Conservation (phyloP, 2,797 vertebrate genomes). For the Chrysocyon brachyurus region DNA sequence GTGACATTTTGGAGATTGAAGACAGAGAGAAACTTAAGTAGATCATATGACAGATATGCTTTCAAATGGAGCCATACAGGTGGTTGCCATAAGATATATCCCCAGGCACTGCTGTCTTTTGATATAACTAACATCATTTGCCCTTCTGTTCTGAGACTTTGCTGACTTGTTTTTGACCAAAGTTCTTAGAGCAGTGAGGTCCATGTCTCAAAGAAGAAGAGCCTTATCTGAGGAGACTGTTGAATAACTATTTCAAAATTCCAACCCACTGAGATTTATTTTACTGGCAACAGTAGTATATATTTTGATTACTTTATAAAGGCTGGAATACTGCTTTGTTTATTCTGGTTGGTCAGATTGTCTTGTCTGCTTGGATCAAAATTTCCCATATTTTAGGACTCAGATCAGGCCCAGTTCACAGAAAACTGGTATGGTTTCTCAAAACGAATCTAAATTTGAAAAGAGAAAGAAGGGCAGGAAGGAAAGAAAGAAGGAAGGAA, state of each 20-base stretch:
- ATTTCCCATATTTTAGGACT: neutral
- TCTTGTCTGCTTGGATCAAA: conserved; percentile 9
- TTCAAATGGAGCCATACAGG: neutral
- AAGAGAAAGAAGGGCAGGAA: neutral
- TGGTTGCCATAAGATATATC: neutral
- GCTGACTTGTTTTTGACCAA: neutral
- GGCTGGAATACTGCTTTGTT: neutral
- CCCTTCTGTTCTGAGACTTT: neutral
- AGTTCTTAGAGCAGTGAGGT: neutral
- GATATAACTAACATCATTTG: neutral
- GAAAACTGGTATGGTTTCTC: neutral
- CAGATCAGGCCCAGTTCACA: neutral
- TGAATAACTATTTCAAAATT: conserved; percentile 10
- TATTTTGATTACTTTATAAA: conserved; percentile 24
- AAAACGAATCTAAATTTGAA: conserved; percentile 16
- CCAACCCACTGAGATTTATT: neutral
- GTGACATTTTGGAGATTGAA: conserved; percentile 36
- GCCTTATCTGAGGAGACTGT: neutral
- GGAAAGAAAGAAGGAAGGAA: no score
- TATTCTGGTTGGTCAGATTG: neutral
- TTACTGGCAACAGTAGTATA: conserved; percentile 20
- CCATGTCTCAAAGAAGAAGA: neutral
- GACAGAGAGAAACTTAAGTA: neutral
- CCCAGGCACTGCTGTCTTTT: neutral
- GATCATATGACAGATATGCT: neutral